These are phyloP conservation scores for Ispidina picta DNA, from an alignment of 2,797 vertebrate genomes.

Conservation along the genomic window DNA sequence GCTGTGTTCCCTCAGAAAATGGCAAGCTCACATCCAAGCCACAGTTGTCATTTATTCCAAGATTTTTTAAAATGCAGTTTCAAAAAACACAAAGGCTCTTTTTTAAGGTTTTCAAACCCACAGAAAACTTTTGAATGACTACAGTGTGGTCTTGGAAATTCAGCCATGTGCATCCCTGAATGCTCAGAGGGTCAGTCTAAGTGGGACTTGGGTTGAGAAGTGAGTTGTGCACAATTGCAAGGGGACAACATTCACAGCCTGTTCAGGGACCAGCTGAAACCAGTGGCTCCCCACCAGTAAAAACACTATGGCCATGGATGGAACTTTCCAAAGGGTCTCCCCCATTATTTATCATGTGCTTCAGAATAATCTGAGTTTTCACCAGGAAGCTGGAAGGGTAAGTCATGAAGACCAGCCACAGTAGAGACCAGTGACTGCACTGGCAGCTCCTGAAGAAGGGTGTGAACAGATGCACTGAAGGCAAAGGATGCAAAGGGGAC, in stretches of 20 bases:
- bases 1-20: constrained; percentile 13
- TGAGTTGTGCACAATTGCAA: background rate
- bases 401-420: background rate
- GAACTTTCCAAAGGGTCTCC: background rate
- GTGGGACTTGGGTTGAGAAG: background rate
- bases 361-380: background rate
- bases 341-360: background rate
- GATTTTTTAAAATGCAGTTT: too few species aligned
- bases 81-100: background rate
- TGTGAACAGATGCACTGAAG: background rate
- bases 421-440: background rate
- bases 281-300: background rate
- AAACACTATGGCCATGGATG: background rate
- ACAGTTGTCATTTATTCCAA: background rate
- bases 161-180: background rate
- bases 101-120: background rate
- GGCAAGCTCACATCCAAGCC: constrained; percentile 23
- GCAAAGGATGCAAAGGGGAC: background rate
- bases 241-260: background rate
- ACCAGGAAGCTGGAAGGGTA: background rate
- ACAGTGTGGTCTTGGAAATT: background rate
- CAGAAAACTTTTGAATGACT: background rate
- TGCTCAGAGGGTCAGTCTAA: background rate
- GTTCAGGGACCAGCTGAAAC: background rate
- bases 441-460: background rate